Percentiles rank a stretch among this genome's conserved stretches.
Conservation (phyloP, 2,113 vertebrate genomes). For the Arenaria interpres region DNA sequence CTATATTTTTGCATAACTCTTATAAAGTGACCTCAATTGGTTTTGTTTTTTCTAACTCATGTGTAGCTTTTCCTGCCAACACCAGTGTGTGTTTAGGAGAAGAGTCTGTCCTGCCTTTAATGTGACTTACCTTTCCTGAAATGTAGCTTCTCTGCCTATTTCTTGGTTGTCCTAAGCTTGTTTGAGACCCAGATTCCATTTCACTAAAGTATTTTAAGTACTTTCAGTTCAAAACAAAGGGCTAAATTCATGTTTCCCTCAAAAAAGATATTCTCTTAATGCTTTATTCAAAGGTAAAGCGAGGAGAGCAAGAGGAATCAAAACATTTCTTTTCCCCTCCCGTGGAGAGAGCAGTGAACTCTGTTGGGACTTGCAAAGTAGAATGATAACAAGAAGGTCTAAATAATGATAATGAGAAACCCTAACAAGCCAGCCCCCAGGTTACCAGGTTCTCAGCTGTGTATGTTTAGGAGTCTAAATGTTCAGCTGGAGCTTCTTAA, state of each 20-base stretch:
- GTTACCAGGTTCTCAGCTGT: background rate
- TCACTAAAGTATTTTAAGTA: background rate
- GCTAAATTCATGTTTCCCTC: background rate
- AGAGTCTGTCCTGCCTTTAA: background rate
- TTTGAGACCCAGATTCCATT: background rate
- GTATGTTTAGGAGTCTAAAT: background rate
- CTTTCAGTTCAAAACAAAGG: background rate
- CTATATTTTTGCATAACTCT: background rate
- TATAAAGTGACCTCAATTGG: background rate
- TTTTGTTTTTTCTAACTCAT: background rate
- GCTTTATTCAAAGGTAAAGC: background rate
- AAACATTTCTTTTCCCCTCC: background rate
- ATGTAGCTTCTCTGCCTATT: background rate
- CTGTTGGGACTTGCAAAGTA: fast-evolving
- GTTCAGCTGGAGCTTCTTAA: background rate
- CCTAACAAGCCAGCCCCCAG: background rate
- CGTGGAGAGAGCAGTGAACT: background rate
- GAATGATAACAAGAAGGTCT: background rate
- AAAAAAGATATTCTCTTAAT: background rate
- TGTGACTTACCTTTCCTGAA: background rate
- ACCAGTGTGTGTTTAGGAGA: background rate
- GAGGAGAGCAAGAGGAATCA: background rate
- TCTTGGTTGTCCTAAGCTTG: background rate
- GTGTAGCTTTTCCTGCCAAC: background rate
- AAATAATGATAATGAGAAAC: background rate